These are phyloP conservation scores for Carassius carassius DNA, from an alignment of 2,113 vertebrate species.

Conservation along the genomic window DNA sequence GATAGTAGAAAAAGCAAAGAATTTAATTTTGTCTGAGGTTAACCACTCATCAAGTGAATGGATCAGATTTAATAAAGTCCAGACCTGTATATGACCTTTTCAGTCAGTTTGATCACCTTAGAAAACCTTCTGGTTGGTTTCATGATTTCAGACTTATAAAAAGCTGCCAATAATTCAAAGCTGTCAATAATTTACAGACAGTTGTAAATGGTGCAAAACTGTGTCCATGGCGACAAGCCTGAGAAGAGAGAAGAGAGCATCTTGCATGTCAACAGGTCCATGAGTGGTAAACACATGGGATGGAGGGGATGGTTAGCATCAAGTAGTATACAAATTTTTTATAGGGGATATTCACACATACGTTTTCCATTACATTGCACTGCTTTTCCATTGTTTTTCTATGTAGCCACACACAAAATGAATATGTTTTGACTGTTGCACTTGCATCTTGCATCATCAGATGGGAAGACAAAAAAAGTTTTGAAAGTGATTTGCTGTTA, in stretches of 20 bases:
- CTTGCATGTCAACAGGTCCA: slow-evolving; percentile 40
- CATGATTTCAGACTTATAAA: slow-evolving; percentile 4
- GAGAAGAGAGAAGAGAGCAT: slow-evolving; percentile 16
- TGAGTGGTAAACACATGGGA: background rate
- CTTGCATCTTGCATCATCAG: too few species aligned
- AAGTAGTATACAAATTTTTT: background rate
- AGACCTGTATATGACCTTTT: background rate
- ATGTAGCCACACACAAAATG: too few species aligned
- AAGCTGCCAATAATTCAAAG: slow-evolving; percentile 12
- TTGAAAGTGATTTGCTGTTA: too few species aligned
- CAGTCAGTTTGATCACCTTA: background rate
- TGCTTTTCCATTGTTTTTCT: too few species aligned
- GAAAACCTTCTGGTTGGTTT: background rate
- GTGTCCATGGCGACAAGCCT: slow-evolving; percentile 46
- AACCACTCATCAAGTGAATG: slow-evolving; percentile 3
- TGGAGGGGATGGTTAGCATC: background rate
- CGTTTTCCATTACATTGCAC: too few species aligned
- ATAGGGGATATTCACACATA: too few species aligned
- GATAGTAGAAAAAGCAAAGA: background rate
- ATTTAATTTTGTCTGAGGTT: background rate
- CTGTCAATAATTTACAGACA: slow-evolving; percentile 22
- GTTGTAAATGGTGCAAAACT: slow-evolving; percentile 12
- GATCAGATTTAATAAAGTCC: background rate
- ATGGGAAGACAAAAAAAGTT: too few species aligned
- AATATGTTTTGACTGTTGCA: too few species aligned